Evolutionary conservation across 2,888 invertebrate species (phyloP).

Genomic region (Cosmia trapezina): DNA sequence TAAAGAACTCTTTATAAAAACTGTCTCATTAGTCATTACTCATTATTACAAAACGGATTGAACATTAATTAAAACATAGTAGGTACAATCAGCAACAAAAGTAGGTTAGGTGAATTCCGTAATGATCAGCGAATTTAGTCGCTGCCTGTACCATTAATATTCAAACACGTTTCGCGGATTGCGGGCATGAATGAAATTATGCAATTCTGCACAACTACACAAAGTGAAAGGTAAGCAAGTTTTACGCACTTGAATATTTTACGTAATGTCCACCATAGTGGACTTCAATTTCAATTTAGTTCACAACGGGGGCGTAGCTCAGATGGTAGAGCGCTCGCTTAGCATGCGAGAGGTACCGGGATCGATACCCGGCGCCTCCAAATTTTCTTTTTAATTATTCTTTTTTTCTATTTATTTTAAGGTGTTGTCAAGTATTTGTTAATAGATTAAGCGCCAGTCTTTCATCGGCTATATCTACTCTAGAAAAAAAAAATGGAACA

Average conservation of each 20-base stretch:
- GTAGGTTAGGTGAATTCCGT: neutral
- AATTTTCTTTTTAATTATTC: neutral
- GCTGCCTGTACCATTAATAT: constrained; percentile 8
- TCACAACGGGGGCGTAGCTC: constrained; percentile 87
- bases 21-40: too few relatives aligned
- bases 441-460: too few relatives aligned
- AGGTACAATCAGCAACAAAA: neutral
- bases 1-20: too few relatives aligned
- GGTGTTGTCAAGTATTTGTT: too few relatives aligned
- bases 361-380: constrained; percentile 87
- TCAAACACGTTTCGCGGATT: constrained; percentile 26
- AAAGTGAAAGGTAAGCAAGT: constrained; percentile 60
- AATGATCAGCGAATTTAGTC: neutral
- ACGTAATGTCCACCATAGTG: constrained; percentile 32
- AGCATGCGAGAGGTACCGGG: constrained; percentile 91
- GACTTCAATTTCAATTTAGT: constrained; percentile 2
- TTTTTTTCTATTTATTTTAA: neutral
- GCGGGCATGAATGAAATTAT: constrained; percentile 42
- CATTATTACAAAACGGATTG: too few relatives aligned
- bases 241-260: constrained; percentile 33
- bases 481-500: too few relatives aligned
- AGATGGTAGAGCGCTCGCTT: constrained; percentile 91
- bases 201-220: constrained; percentile 22
- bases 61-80: too few relatives aligned
- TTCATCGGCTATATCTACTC: too few relatives aligned